Evolutionary conservation across 2,797 vertebrate species (phyloP).

Genomic region (Myripristis jacobus): DNA sequence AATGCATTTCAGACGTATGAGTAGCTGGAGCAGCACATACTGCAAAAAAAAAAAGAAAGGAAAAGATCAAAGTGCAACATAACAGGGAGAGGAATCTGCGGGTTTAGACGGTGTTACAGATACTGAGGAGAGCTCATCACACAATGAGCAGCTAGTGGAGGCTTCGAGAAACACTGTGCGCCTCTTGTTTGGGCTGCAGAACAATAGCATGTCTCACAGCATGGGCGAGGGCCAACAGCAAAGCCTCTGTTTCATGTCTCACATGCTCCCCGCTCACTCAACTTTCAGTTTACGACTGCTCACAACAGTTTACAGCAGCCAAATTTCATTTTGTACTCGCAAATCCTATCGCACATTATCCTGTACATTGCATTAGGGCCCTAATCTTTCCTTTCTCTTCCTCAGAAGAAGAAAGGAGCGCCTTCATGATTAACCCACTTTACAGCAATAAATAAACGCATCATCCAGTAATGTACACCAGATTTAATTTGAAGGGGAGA

Average conservation of each 20-base stretch:
- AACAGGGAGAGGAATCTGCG: conserved; percentile 38
- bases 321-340: conserved; percentile 86
- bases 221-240: conserved; percentile 78
- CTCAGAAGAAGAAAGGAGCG: conserved; percentile 81
- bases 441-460: conserved; percentile 86
- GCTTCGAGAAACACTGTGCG: conserved; percentile 67
- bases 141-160: conserved; percentile 65
- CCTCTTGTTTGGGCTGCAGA: conserved; percentile 71
- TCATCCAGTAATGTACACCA: conserved; percentile 83
- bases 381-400: conserved; percentile 86
- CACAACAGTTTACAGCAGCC: conserved; percentile 84
- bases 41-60: conserved; percentile 57
- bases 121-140: conserved; percentile 67
- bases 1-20: conserved; percentile 43
- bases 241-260: conserved; percentile 72
- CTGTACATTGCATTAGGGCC: conserved; percentile 88
- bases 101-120: conserved; percentile 66
- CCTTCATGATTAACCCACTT: conserved; percentile 88
- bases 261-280: conserved; percentile 59
- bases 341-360: conserved; percentile 88
- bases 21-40: conserved; percentile 30
- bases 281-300: conserved; percentile 82
- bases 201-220: conserved; percentile 75
- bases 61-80: conserved; percentile 70
- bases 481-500: conserved; percentile 86